Base-by-base conservation (phyloP, 2,797 vertebrate species). In the Pangasius larnaudii region DNA sequence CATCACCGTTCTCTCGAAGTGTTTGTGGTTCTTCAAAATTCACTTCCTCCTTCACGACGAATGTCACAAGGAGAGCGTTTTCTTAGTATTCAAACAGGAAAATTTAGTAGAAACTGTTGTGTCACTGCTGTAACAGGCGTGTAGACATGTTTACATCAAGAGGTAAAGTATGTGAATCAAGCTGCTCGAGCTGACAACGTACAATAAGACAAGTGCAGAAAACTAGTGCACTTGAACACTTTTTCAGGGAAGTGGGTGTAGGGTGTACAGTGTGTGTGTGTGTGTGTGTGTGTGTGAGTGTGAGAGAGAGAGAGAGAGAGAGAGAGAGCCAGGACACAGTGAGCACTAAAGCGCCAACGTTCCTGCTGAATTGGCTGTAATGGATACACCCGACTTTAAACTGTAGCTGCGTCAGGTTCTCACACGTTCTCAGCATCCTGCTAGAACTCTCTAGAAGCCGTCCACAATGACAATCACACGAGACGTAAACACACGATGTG, bases 351-450 rank as follows among this genome's bases (percentile, higher is more conserved):
- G 88, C 65, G 10, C 79, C 16, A 30, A n/a, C 39, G 78, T 87
- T 88, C 87, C 79, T 77, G 85, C 67, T 84, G 88, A 87, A 85
- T 74, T 30, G 83, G 87, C 89, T 77, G 87, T 88, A 89, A 91
- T 72, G 84, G 87, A 89, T 88, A 81, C 53, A 18, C 22, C 53
- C 74, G 72, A 77, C 51, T 22, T 63, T 88, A 85, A 90, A 88
- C 53, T 59, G 63, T 51, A 75, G 11, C 65, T 63, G 85, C 88
- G 88, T 86, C 11, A 19, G 86, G 85, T 78, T 85, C 75, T 69
- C 58, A 42, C 82, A 67, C 79, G 53, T 79, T 36, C 77, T 58
- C 51, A 5, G 51, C 77, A 79, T 79, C 77, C 77, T 58, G 51
- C 77, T 58, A 36, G 51, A 79, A 79, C 77, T 79, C 53, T 30